A percentile compares a stretch with the other conserved stretches of the same genome.
These are phyloP conservation scores for Paradisaea rubra DNA, from an alignment of 2,113 vertebrate genomes.

Conservation along the genomic window DNA sequence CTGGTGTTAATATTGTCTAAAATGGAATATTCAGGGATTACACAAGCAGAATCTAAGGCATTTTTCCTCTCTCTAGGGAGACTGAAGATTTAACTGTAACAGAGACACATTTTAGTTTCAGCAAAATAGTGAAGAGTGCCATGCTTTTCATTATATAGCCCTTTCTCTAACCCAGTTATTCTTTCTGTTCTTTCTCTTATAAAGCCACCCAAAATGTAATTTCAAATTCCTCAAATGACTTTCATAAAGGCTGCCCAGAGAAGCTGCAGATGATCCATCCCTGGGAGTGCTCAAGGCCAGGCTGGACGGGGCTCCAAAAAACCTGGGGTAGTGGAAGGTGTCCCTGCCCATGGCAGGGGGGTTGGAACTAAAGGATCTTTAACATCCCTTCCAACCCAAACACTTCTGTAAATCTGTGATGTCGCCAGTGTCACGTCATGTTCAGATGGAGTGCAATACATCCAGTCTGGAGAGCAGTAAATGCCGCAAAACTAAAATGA, in stretches of 20 bases:
- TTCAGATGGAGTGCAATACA: neutral
- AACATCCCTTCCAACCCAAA: neutral
- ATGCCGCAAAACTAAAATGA: neutral
- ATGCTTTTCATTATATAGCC: neutral
- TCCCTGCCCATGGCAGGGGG: neutral
- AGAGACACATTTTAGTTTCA: neutral
- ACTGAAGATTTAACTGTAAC: neutral
- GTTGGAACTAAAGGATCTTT: neutral
- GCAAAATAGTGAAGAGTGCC: neutral
- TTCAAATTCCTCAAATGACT: neutral
- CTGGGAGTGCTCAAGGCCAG: neutral
- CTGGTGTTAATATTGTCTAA: neutral
- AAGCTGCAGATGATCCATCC: neutral
- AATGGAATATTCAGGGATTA: neutral
- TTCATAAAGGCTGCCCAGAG: neutral
- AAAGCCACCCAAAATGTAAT: neutral
- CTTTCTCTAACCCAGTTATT: neutral
- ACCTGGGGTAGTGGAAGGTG: neutral
- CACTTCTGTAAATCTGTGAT: too few species aligned
- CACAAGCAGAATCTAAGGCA: neutral
- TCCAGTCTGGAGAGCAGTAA: neutral
- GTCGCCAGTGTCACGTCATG: accelerated
- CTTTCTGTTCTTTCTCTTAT: neutral
- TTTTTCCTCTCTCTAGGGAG: neutral
- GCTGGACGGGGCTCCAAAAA: neutral